Evolutionary conservation across 2,888 invertebrate genomes (phyloP).

Genomic region (Galerucella pusilla): DNA sequence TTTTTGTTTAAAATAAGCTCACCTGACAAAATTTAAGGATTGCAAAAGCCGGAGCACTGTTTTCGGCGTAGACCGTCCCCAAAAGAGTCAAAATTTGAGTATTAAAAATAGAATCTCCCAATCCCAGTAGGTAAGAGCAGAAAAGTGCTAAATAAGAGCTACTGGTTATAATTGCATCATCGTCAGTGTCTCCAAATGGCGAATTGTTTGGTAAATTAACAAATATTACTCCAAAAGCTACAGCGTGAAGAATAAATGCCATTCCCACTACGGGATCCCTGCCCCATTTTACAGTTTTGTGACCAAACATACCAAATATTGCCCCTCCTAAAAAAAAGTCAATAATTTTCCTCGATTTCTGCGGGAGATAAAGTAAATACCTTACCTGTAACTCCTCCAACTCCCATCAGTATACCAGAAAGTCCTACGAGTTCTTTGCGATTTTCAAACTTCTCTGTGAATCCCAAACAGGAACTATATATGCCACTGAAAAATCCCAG

Average conservation of each 20-base stretch:
- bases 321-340: constrained; percentile 76
- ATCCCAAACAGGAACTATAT: constrained; percentile 92
- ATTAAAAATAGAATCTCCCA: constrained; percentile 98
- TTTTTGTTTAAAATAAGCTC: constrained; percentile 23
- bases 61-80: constrained; percentile 87
- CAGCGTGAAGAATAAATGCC: constrained; percentile 87
- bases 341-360: too few relatives aligned
- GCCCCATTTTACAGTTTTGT: constrained; percentile 84
- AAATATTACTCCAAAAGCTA: constrained; percentile 87
- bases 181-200: constrained; percentile 75
- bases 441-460: constrained; percentile 81
- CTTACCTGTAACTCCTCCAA: constrained; percentile 91
- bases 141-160: constrained; percentile 76
- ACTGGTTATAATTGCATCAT: constrained; percentile 69
- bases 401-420: constrained; percentile 93
- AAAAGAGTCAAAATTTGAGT: constrained; percentile 95
- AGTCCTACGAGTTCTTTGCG: constrained; percentile 90
- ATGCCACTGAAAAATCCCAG: constrained; percentile 97
- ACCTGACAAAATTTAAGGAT: constrained; percentile 96
- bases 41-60: constrained; percentile 96
- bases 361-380: too few relatives aligned
- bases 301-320: constrained; percentile 90
- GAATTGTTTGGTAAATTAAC: constrained; percentile 87
- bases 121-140: constrained; percentile 91
- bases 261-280: constrained; percentile 90